Evolutionary conservation across 1,140 invertebrate genomes (phyloP).

Genomic region (Polyergus mexicanus): DNA sequence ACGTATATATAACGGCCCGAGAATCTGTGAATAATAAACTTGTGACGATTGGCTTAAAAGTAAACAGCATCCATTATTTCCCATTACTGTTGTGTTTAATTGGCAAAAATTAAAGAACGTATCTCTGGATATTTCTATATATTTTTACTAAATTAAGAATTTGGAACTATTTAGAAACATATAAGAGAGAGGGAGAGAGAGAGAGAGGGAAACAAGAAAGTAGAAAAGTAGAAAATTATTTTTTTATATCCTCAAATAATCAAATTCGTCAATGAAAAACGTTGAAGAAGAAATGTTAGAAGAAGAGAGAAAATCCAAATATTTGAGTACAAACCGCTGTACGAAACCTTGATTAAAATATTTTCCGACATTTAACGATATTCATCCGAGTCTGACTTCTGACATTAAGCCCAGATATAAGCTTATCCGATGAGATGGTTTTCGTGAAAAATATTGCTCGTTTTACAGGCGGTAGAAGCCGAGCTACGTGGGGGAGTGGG

Average conservation of each 20-base stretch:
- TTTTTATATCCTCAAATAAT: neutral
- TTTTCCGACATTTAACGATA: constrained; percentile 48
- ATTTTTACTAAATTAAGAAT: neutral
- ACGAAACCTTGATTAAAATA: constrained; percentile 22
- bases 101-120: neutral
- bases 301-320: neutral
- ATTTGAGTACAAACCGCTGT: neutral
- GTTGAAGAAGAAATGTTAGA: neutral
- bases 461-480: constrained; percentile 69
- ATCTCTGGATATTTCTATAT: neutral
- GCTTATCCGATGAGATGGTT: constrained; percentile 77
- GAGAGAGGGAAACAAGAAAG: neutral
- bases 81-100: neutral
- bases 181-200: neutral
- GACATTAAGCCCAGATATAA: constrained; percentile 65
- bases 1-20: constrained; percentile 1
- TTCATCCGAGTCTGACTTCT: constrained; percentile 50
- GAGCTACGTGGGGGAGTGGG: constrained; percentile 68
- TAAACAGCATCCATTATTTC: neutral
- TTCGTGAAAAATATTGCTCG: constrained; percentile 82
- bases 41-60: neutral
- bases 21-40: constrained; percentile 32
- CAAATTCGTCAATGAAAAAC: neutral
- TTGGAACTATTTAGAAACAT: neutral
- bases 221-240: neutral